These are phyloP conservation scores for Drosophila merina DNA, from an alignment of 2,888 invertebrate species.

Conservation along the genomic window DNA sequence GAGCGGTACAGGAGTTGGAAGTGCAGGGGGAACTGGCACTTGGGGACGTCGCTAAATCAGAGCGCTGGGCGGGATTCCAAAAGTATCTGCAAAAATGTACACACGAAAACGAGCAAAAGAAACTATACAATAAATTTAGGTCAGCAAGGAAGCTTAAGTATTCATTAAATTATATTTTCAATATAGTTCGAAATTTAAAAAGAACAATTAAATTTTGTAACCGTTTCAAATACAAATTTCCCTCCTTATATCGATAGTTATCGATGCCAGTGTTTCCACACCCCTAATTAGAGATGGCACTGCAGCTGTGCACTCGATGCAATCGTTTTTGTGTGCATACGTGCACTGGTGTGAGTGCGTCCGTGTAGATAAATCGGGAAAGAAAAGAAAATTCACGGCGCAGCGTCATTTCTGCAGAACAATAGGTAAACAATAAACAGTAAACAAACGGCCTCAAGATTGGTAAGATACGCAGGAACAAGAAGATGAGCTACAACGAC, in stretches of 20 bases:
- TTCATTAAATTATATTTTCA: neutral
- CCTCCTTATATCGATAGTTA: slow-evolving; percentile 4
- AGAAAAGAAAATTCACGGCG: slow-evolving; percentile 43
- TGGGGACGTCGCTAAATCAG: slow-evolving; percentile 10
- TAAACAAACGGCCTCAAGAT: slow-evolving; percentile 80
- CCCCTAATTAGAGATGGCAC: neutral
- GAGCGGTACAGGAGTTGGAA: neutral
- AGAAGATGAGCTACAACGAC: slow-evolving; percentile 84
- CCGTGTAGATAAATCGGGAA: slow-evolving; percentile 15
- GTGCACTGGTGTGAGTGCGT: slow-evolving; percentile 2
- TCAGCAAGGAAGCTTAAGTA: slow-evolving; percentile 1
- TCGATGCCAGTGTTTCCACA: slow-evolving; percentile 10
- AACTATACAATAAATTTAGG: slow-evolving; percentile 11
- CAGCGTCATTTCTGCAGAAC: slow-evolving; percentile 35
- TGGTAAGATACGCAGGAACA: slow-evolving; percentile 77
- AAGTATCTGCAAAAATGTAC: neutral
- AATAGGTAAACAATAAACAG: slow-evolving; percentile 18
- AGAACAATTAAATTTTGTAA: neutral
- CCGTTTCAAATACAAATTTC: neutral
- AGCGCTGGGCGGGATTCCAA: neutral
- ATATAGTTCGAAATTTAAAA: neutral
- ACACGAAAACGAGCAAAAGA: neutral
- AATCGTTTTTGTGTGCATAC: neutral
- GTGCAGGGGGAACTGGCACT: neutral
- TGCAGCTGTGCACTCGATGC: neutral